Conservation (phyloP, 2,888 invertebrate genomes). For the Leucania comma region DNA sequence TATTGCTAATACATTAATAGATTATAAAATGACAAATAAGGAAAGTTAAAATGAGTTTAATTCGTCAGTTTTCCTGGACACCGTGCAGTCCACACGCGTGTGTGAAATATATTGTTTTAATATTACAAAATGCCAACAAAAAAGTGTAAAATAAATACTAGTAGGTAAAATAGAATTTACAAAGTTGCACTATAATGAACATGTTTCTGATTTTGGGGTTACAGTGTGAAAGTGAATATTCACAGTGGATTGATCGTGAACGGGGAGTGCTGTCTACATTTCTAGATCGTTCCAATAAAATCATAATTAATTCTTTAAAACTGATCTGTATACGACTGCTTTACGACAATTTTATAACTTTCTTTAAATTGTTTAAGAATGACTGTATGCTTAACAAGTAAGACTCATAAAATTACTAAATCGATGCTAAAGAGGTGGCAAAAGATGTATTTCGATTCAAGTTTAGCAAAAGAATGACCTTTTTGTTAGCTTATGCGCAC, state of each 20-base stretch:
- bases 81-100: slow-evolving; percentile 55
- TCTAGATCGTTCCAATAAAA: slow-evolving; percentile 53
- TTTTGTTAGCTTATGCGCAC: slow-evolving; percentile 64
- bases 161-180: slow-evolving; percentile 10
- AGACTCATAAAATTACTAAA: not conserved
- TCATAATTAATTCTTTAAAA: slow-evolving; percentile 34
- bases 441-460: slow-evolving; percentile 18
- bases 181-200: slow-evolving; percentile 23
- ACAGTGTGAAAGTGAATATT: slow-evolving; percentile 56
- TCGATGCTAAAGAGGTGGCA: slow-evolving; percentile 10
- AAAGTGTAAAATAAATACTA: slow-evolving; percentile 16
- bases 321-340: slow-evolving; percentile 31
- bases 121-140: slow-evolving; percentile 16
- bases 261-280: slow-evolving; percentile 35
- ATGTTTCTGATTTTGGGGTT: slow-evolving; percentile 44
- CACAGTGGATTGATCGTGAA: slow-evolving; percentile 35
- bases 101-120: slow-evolving; percentile 18
- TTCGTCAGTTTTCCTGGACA: slow-evolving; percentile 76
- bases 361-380: slow-evolving; percentile 35
- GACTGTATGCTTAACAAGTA: not conserved
- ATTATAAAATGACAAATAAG: slow-evolving; percentile 54
- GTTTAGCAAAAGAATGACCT: slow-evolving; percentile 46
- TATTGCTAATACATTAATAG: slow-evolving; percentile 32
- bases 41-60: slow-evolving; percentile 53
- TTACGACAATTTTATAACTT: slow-evolving; percentile 39